phyloP scores from a whole-genome alignment of 2,113 vertebrate species.

The Leptosomus discolor region DNA sequence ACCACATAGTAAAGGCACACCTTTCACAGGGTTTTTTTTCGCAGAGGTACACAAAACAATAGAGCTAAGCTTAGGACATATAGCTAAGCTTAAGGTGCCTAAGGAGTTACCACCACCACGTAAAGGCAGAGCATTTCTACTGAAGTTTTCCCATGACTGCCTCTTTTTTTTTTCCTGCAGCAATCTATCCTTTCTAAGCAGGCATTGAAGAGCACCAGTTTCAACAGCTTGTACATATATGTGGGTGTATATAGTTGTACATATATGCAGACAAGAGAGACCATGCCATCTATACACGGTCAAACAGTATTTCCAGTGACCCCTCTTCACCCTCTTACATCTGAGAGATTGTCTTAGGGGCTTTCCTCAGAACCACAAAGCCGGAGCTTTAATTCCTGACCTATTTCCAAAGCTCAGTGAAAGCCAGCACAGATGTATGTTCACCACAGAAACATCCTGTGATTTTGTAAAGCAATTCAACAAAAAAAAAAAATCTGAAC shows the following conservation, averaged over 20 bases:
- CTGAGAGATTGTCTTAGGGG: constrained; percentile 49
- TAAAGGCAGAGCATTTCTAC: not conserved
- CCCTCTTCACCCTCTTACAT: constrained; percentile 48
- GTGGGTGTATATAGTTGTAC: not conserved
- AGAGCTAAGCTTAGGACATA: not conserved
- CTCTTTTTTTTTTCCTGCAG: not conserved
- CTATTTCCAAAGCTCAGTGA: constrained; percentile 58
- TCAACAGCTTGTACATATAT: not conserved
- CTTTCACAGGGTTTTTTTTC: not conserved
- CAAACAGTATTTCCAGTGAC: constrained; percentile 20
- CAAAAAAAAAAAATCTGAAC: not conserved
- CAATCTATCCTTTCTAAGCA: not conserved
- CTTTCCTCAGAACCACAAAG: constrained; percentile 53
- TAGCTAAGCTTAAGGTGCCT: not conserved
- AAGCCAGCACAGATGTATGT: constrained; percentile 59
- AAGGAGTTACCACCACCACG: accelerated
- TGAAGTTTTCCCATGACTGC: not conserved
- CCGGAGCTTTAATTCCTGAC: constrained; percentile 61
- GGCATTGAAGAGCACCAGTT: not conserved
- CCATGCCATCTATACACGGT: not conserved
- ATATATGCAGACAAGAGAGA: not conserved
- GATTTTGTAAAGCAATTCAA: constrained; percentile 21
- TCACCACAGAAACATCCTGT: constrained; percentile 39
- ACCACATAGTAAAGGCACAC: not conserved
- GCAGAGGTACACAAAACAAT: not conserved